Base-by-base conservation (phyloP, 2,797 vertebrate genomes). In the Glyptemys insculpta region DNA sequence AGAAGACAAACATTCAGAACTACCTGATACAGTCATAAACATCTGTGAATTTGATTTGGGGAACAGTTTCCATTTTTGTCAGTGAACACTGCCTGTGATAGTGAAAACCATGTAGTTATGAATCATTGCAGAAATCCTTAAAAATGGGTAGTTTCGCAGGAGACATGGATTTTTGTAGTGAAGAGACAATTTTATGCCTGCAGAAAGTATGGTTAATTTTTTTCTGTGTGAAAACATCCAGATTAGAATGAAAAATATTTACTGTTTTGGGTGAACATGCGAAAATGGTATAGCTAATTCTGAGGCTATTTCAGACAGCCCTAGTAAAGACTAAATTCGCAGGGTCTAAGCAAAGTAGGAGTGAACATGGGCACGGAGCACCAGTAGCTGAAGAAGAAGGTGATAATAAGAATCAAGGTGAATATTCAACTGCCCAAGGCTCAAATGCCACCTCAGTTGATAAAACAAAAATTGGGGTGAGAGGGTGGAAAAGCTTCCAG, bases 11-110 rank as follows among this genome's bases (percentile, higher is more conserved):
- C 47, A 7, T 68, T 59, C 12, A 29, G 3, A 37, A 57, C 87
- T 12, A 15, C 37, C 41, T 37, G 52, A 19, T 8, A 0, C 0
- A 14, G 18, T 41, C 0, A 0, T 11, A 79, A 44, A 23, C 72
- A n/a, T 25, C 12, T 76, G 12, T 31, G 27, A 18, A 31, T 47
- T 7, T 31, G 44, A 31, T 49, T 41, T 49, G 74, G 41, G 53
- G 6, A 14, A 6, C 1, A 0, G 12, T 27, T 92, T 62, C 83
- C 0, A 1, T 44, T n/a, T 14, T 12, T 16, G 50, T 44, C 41
- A 15, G 29, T 16, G 53, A 44, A 25, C 29, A 52, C n/a, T 79
- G 25, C 52, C 57, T 41, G 23, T 47, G 18, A 12, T 41, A 72
- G 25, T 34, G 41, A 57, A 27, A 41, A 68, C 18, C 65, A 21